Evolutionary conservation across 2,888 invertebrate species (phyloP).

Genomic region (Caenorhabditis sp.): DNA sequence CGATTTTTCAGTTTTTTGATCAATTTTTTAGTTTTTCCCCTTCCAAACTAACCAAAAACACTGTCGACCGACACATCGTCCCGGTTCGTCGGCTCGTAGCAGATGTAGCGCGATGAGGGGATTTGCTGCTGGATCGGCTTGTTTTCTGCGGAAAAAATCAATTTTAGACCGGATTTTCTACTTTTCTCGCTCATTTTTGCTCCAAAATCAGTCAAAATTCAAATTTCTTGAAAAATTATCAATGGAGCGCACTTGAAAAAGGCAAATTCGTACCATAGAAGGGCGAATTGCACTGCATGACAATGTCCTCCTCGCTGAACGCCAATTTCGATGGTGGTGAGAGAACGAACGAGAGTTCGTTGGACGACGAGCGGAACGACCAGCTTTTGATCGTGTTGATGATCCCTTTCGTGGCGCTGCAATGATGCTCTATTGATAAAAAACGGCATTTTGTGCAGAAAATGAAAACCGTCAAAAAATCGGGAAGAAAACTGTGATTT

Average conservation of each 20-base stretch:
- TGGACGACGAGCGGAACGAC: constrained; percentile 48
- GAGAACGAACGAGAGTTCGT: constrained; percentile 46
- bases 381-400: constrained; percentile 50
- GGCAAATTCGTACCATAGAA: constrained; percentile 35
- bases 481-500: too few relatives aligned
- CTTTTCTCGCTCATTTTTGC: too few relatives aligned
- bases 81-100: constrained; percentile 25
- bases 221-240: not conserved
- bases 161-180: too few relatives aligned
- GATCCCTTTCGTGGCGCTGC: constrained; percentile 40
- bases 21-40: too few relatives aligned
- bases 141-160: constrained; percentile 18
- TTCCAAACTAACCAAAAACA: constrained; percentile 42
- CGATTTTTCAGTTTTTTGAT: too few relatives aligned
- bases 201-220: too few relatives aligned
- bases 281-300: constrained; percentile 53
- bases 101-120: too few relatives aligned
- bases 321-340: constrained; percentile 37
- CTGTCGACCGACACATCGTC: constrained; percentile 52
- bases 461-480: too few relatives aligned
- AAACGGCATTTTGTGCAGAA: too few relatives aligned
- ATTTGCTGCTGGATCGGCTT: constrained; percentile 10
- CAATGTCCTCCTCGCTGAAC: constrained; percentile 58
- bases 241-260: not conserved
- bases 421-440: not conserved